These are phyloP conservation scores for Microvelia longipes DNA, from an alignment of 1,140 invertebrate species.

Conservation along the genomic window DNA sequence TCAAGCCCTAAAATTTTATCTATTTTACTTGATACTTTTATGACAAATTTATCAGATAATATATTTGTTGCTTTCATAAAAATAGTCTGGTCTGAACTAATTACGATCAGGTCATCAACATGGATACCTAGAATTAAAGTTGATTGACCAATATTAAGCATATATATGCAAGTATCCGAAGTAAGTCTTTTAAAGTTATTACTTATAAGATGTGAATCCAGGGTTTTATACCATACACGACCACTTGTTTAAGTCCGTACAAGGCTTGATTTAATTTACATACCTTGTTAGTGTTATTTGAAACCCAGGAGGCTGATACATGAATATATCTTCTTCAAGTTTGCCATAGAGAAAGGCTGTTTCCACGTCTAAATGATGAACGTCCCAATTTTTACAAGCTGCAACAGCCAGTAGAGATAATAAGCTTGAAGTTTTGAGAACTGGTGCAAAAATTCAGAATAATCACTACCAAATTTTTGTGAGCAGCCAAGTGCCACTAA, in stretches of 20 bases:
- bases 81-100: neutral
- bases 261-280: neutral
- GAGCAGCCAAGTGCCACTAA: slow-evolving; percentile 22
- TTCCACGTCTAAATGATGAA: neutral
- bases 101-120: neutral
- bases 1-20: no score
- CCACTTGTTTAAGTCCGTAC: neutral
- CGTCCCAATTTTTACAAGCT: neutral
- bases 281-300: neutral
- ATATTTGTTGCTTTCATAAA: no score
- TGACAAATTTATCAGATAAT: no score
- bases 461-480: slow-evolving; percentile 20
- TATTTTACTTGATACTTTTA: no score
- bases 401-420: slow-evolving; percentile 23
- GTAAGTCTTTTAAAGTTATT: neutral
- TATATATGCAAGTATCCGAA: neutral
- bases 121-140: neutral
- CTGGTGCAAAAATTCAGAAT: slow-evolving; percentile 20
- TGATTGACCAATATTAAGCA: neutral
- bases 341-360: neutral
- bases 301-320: neutral
- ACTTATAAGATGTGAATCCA: neutral
- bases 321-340: neutral
- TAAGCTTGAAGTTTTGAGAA: slow-evolving; percentile 21
- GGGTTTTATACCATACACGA: neutral